Evolutionary conservation across 2,888 invertebrate species (phyloP), one percentile per base, ranked within the genome.

Genomic region (Ernsta delagoae): DNA sequence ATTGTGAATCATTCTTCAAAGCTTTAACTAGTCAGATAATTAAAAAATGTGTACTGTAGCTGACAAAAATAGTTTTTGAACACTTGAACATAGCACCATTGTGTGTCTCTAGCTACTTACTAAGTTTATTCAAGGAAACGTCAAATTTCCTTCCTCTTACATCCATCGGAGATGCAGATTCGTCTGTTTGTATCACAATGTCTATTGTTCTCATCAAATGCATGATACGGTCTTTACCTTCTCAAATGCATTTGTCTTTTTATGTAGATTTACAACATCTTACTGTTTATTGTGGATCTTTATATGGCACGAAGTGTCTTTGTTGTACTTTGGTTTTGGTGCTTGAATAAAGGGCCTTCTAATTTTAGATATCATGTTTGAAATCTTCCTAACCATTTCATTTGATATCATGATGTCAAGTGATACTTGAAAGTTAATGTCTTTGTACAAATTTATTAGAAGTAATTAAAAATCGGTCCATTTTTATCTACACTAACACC

Each of bases 161-260:
- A 64, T 64, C 59, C 59, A 60, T 60, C 70, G 64, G 64, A 70
- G 64, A 70, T 57, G 64, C 43, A 64, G 59, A 70, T 64, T 70
- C 59, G 68, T 62, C 57, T 34, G 54, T 66, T 36, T 59, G 56
- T 39, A 50, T 62, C 39, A 53, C 63, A 63, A 63, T 59, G 59
- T 63, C 63, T 69, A 69, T 69, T 69, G 69, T 69, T 69, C 62
- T 69, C 69, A 59, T 56, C 68, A 63, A 43, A 69, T 59, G 34
- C 66, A 59, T 45, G 62, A 63, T 59, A 69, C 69, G 69, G 62
- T 69, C 41, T 34, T 63, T 63, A 63, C 41, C 63, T 63, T 43
- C 6, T 45, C 39, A 57, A 68, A 56, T 62, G 57, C 39, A 56
- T 61, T 61, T 61, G 68, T 68, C 68, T 68, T 68, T 68, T 68